Evolutionary conservation across 1,140 invertebrate species (phyloP).

Genomic region (Aphaenogaster rudis): DNA sequence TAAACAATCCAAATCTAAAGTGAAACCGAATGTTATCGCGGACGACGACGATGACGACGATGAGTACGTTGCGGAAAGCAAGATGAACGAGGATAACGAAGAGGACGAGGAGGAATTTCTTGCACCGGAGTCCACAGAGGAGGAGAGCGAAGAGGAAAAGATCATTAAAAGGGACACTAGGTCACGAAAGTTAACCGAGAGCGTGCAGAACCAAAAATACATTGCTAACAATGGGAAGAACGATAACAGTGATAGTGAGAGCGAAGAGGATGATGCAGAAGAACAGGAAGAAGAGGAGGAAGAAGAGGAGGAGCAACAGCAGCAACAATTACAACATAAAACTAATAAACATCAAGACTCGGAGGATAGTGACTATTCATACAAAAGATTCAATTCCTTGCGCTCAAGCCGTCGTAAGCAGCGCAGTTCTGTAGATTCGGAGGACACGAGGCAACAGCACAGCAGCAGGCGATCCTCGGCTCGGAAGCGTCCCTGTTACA

Average conservation of each 20-base stretch:
- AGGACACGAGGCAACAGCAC: slow-evolving; percentile 15
- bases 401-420: slow-evolving; percentile 69
- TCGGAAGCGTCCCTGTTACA: slow-evolving; percentile 88
- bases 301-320: slow-evolving; percentile 38
- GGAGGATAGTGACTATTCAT: slow-evolving; percentile 78
- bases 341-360: slow-evolving; percentile 65
- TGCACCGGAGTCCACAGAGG: slow-evolving; percentile 56
- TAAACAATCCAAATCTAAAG: slow-evolving; percentile 64
- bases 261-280: slow-evolving; percentile 50
- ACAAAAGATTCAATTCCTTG: slow-evolving; percentile 65
- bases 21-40: slow-evolving; percentile 65
- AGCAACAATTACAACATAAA: slow-evolving; percentile 38
- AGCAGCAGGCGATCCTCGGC: slow-evolving; percentile 67
- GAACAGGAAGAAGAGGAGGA: slow-evolving; percentile 60
- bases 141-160: slow-evolving; percentile 72
- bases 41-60: slow-evolving; percentile 73
- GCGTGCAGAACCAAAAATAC: slow-evolving; percentile 30
- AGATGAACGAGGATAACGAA: slow-evolving; percentile 68
- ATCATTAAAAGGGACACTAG: slow-evolving; percentile 70
- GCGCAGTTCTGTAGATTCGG: slow-evolving; percentile 47
- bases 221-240: slow-evolving; percentile 48
- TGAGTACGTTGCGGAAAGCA: slow-evolving; percentile 61
- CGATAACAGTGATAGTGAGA: slow-evolving; percentile 56
- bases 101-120: slow-evolving; percentile 55
- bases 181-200: slow-evolving; percentile 68